These are phyloP conservation scores for Hydrolagus affinis DNA, from an alignment of 2,113 vertebrate species.

Conservation along the genomic window DNA sequence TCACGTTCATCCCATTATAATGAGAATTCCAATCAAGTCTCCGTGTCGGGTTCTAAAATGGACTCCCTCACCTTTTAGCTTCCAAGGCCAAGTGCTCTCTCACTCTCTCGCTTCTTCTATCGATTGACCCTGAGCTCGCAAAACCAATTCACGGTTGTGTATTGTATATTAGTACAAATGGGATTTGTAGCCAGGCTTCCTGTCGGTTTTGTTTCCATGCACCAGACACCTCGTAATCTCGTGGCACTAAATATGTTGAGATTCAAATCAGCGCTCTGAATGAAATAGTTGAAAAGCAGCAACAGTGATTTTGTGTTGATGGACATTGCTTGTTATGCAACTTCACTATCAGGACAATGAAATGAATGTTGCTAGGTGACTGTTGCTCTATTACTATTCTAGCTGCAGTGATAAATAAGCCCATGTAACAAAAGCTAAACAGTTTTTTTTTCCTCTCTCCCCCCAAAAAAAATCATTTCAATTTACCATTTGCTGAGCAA, in stretches of 20 bases:
- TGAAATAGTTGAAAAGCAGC: conserved; percentile 37
- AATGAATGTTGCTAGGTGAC: conserved; percentile 70
- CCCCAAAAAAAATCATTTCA: conserved; percentile 33
- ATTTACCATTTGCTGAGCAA: conserved; percentile 33
- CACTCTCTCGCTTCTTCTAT: too few species aligned
- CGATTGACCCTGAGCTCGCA: neutral
- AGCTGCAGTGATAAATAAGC: conserved; percentile 45
- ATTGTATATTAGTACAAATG: neutral
- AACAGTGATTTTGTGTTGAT: conserved; percentile 36
- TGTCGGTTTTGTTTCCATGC: neutral
- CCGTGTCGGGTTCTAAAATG: neutral
- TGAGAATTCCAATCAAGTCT: neutral
- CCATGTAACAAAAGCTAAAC: conserved; percentile 38
- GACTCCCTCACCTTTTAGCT: neutral
- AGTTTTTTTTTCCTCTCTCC: conserved; percentile 34
- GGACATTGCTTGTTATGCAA: conserved; percentile 36
- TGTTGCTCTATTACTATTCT: conserved; percentile 62
- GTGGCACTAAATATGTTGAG: neutral
- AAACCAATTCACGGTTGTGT: neutral
- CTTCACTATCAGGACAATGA: conserved; percentile 43
- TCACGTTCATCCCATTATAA: neutral
- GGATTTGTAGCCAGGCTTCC: neutral
- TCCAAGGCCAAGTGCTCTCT: neutral
- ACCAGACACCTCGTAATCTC: neutral
- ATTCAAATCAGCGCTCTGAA: conserved; percentile 19